Conservation (phyloP, 2,888 invertebrate genomes). For the Dusona sp. region DNA sequence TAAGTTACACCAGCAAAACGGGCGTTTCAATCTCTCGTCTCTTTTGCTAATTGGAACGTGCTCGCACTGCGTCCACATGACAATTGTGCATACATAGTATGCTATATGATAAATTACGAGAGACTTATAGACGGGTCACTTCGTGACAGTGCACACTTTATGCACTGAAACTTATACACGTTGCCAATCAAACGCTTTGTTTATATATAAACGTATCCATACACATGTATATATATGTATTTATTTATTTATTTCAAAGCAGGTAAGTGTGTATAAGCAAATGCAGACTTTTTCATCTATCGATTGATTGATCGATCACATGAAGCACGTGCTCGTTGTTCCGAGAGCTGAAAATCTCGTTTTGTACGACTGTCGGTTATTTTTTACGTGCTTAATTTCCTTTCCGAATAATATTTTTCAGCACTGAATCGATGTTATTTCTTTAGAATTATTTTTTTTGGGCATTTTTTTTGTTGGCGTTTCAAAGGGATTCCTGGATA, state of each 20-base stretch:
- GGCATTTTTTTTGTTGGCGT: too few species aligned
- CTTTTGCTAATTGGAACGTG: conserved; percentile 67
- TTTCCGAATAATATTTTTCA: not conserved
- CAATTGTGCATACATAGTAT: conserved; percentile 60
- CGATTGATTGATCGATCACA: not conserved
- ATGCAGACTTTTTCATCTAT: not conserved
- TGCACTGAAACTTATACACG: conserved; percentile 12
- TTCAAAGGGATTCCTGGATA: too few species aligned
- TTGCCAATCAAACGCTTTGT: not conserved
- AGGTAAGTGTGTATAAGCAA: not conserved
- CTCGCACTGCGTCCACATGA: conserved; percentile 43
- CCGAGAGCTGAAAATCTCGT: not conserved
- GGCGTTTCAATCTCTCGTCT: conserved; percentile 63
- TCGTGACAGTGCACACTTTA: conserved; percentile 34
- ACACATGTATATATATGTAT: not conserved
- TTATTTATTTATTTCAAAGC: not conserved
- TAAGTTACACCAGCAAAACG: conserved; percentile 29
- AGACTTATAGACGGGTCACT: conserved; percentile 18
- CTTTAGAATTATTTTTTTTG: not conserved
- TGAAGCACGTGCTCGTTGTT: not conserved
- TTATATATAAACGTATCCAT: not conserved
- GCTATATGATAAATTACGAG: conserved; percentile 50
- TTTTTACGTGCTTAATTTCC: not conserved
- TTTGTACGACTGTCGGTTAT: not conserved
- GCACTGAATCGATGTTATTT: not conserved